Conservation (phyloP, 1,140 invertebrate species). For the Doryteuthis pealeii region DNA sequence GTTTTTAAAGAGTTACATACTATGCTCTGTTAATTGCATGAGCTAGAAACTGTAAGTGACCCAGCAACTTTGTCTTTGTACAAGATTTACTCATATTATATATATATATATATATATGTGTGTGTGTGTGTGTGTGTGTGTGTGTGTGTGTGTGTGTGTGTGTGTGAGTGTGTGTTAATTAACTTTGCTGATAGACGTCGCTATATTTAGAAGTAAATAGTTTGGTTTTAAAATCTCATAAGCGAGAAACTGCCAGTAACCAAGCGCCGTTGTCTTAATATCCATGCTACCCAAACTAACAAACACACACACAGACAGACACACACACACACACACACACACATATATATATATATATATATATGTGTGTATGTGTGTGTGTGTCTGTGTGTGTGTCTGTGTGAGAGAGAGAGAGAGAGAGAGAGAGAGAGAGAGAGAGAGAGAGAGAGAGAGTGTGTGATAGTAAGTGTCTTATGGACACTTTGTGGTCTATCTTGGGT, state of each 20-base stretch:
- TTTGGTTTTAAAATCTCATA: too few species aligned
- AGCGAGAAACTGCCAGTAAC: too few species aligned
- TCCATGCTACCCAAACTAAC: not conserved
- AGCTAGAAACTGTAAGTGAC: too few species aligned
- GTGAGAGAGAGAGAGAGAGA: not conserved
- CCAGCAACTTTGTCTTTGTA: too few species aligned
- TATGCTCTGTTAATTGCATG: too few species aligned
- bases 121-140: not conserved
- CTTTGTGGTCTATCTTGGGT: not conserved
- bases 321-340: not conserved
- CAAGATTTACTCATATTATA: too few species aligned
- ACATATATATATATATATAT: not conserved
- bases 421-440: not conserved
- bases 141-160: not conserved
- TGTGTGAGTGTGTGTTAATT: not conserved
- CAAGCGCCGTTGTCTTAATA: not conserved
- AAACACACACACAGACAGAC: too few species aligned
- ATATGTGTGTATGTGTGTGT: not conserved
- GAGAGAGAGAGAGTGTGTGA: not conserved
- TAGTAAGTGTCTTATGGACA: not conserved
- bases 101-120: too few species aligned
- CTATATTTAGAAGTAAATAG: too few species aligned
- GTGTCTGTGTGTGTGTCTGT: not conserved
- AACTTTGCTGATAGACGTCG: not conserved
- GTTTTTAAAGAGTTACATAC: too few species aligned